Base-by-base conservation (phyloP, 2,113 vertebrate genomes). In the Lonchura striata region DNA sequence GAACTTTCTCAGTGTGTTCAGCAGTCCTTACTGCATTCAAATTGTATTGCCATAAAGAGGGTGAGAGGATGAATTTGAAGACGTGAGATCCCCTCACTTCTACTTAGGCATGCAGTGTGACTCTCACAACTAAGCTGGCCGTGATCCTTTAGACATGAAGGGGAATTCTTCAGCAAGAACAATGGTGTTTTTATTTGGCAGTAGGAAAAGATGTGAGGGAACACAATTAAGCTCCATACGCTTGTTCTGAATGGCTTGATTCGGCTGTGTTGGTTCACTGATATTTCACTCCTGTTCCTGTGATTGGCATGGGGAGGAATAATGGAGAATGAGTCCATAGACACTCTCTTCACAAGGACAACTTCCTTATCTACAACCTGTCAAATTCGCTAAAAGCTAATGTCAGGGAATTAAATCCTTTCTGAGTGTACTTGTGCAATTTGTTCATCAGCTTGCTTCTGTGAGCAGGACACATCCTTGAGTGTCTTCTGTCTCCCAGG, bases 41-140 rank as follows among this genome's bases (percentile, higher is more conserved):
- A 97, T 94, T 75, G 44, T 56, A 24, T 82, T 89, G 56, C 77
- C n/a, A 69, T 86, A 87, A 88, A 92, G 65, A 49, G 37, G 15
- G 65, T 37, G 66, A 94, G 82, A 65, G 71, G n/a, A 81, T 89
- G 79, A 61, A 97, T 95, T 85, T 94, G 96, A 83, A 94, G 91
- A 92, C 19, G 33, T 96, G 93, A 97, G 87, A 87, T 68, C 30
- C 57, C 44, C 82, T 96, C 31, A 28, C 77, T 98, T 97, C 92
- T 86, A 96, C 90, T 98, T 66, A 42, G 88, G 74, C 82, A 85
- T 69, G 90, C 94, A 91, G 88, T 91, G 76, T 95, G 95, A 98
- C 90, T 98, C 97, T 98, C 94, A 97, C 97, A 97, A 94, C 95
- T 97, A 93, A 98, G 64, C 96, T 98, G 98, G 98, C 97, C 64